Percentiles rank a stretch among this genome's conserved stretches.
These are phyloP conservation scores for Choreutis nemorana DNA, from an alignment of 2,888 invertebrate species.

Conservation along the genomic window DNA sequence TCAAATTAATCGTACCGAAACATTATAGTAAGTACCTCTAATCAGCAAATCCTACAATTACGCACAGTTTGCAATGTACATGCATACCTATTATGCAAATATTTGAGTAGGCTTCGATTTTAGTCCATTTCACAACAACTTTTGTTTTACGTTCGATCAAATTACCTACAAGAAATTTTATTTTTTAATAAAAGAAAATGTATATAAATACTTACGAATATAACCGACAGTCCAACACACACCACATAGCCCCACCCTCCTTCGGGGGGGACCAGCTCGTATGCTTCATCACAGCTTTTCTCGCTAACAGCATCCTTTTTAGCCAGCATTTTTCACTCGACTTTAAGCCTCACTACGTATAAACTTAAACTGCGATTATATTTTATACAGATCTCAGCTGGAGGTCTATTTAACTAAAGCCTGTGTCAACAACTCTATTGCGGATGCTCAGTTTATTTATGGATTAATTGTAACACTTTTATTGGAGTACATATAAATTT, in stretches of 20 bases:
- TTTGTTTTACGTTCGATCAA: too few relatives aligned
- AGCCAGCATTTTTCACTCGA: background rate
- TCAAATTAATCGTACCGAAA: too few relatives aligned
- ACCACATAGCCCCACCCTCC: slow-evolving; percentile 80
- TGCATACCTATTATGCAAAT: too few relatives aligned
- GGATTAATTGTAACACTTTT: slow-evolving; percentile 36
- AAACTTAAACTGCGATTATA: too few relatives aligned
- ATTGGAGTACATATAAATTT: slow-evolving; percentile 22
- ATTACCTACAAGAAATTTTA: background rate
- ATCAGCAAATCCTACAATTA: too few relatives aligned
- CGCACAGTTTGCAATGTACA: too few relatives aligned
- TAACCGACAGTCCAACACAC: slow-evolving; percentile 69
- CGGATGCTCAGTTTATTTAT: slow-evolving; percentile 28
- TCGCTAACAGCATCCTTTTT: too few relatives aligned
- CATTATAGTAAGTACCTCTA: too few relatives aligned
- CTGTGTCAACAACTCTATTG: slow-evolving; percentile 30
- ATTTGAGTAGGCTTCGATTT: too few relatives aligned
- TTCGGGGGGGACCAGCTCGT: slow-evolving; percentile 65
- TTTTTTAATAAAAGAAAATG: background rate
- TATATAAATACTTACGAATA: slow-evolving; percentile 66
- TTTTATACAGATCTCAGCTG: slow-evolving; percentile 22
- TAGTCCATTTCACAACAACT: too few relatives aligned
- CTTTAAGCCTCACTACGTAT: too few relatives aligned
- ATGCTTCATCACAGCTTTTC: slow-evolving; percentile 35
- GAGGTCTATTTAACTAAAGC: slow-evolving; percentile 34